Base-by-base conservation (phyloP, 2,888 invertebrate genomes). In the Leptopterna dolabrata region DNA sequence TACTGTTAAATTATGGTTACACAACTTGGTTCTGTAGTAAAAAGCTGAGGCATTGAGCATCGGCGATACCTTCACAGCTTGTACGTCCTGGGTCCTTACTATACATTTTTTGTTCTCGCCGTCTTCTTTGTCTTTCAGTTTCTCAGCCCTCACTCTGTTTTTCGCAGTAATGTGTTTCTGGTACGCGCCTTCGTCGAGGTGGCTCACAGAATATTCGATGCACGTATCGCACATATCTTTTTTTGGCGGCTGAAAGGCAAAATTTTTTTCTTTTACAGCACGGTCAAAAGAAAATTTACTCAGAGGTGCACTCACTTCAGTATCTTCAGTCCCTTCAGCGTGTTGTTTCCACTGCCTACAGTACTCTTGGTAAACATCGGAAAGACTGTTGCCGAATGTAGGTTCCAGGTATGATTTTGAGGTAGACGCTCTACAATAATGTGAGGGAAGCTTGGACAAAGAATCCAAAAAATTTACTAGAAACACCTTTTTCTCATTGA, bases 401-500 rank as follows among this genome's bases (percentile, higher is more conserved):
- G 70, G 71, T 90, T 83, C 90, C 90, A 86, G 87, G 88, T 88
- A 90, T 9, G 89, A 16, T 88, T 89, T 90, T 1, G 76, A 43
- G 14, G 89, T 85, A 0, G 76, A 84, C 3, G 86, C 82, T 24
- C 89, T 19, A 47, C 89, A 90, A 70, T 90, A 90, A 80, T 90
- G 90, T 0, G 89, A 89, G 9, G 89, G 89, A 0, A 90, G 51
- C 76, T 90, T 90, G 3, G 89, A 83, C 41, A 89, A 71, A 19
- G 47, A 45, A 16, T 88, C 47, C 24, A 89, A 47, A 55, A 89
- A 89, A 9, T 24, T 24, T 43, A 76, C 47, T 16, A 86, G 24
- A 47, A 81, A 70, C 6, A 14, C 27, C 9, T 70, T 70, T 70
- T 43, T 43, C 11, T 43, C 43, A 43, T 6, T 9, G 43, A 9